phyloP scores from a whole-genome alignment of 2,797 vertebrate species.

The Sebastes jordani region DNA sequence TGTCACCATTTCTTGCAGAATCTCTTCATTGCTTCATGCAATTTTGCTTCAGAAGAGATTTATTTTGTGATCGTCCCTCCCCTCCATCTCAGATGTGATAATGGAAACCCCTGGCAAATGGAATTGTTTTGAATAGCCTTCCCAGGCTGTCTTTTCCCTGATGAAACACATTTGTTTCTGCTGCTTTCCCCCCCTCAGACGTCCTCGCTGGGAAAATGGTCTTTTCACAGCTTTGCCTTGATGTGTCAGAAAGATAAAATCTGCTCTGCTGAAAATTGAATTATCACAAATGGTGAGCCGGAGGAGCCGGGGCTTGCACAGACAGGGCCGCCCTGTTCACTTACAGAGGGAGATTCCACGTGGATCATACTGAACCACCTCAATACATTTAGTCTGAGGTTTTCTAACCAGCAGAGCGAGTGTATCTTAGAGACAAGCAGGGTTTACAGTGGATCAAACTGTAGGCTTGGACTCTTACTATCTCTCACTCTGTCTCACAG shows the following conservation, averaged over 20 bases:
- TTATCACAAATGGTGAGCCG: conserved; percentile 60
- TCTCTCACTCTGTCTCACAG: not conserved
- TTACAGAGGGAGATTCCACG: conserved; percentile 15
- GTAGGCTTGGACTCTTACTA: not conserved
- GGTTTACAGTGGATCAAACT: not conserved
- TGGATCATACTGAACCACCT: not conserved
- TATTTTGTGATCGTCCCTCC: conserved; percentile 9
- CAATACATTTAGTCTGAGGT: too few species aligned
- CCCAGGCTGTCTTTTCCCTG: conserved; percentile 31
- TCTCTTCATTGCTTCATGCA: not conserved
- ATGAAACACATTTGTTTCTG: conserved; percentile 69
- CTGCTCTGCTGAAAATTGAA: conserved; percentile 63
- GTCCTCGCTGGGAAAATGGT: conserved; percentile 26
- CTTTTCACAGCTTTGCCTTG: conserved; percentile 53
- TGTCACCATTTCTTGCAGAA: not conserved
- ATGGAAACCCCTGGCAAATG: conserved; percentile 52
- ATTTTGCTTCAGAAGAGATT: conserved; percentile 9
- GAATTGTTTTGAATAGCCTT: conserved; percentile 51
- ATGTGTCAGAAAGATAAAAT: conserved; percentile 46
- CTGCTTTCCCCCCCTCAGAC: conserved; percentile 17
- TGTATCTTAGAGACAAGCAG: not conserved
- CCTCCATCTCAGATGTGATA: conserved; percentile 51
- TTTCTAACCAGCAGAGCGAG: not conserved
- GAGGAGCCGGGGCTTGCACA: conserved; percentile 26
- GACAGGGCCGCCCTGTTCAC: conserved; percentile 21